Evolutionary conservation across 2,113 vertebrate species (phyloP), one percentile per base, ranked within the genome.

Genomic region (Ictalurus punctatus): DNA sequence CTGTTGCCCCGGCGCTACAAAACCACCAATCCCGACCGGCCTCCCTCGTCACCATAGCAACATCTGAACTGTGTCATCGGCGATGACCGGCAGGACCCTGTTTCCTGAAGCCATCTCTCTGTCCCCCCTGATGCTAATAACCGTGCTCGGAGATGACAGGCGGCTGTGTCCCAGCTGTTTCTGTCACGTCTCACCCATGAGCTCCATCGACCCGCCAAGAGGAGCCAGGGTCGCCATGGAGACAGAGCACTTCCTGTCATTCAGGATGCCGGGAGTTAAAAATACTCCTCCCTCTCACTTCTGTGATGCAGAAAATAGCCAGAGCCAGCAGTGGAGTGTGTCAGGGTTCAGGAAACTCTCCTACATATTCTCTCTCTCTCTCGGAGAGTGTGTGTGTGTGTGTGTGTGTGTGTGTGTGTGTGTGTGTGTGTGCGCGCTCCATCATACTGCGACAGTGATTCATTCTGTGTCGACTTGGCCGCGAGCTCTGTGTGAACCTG

Each of bases 201-300:
- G 87, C 58, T 37, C 13, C 23, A 86, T 83, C 61, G 73, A 81
- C 40, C 52, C 58, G 83, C 54, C 65, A 16, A 4, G 23, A 76
- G 87, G 88, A 87, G 48, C 88, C 86, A 80, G 91, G 89, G 94
- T 95, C 94, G 91, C 94, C 92, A 96, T 95, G 93, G 94, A 92
- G 74, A 90, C 19, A 9, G 40, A 94, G 94, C 86, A 92, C 90
- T 91, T 93, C 92, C 94, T 90, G 91, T 94, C 93, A 94, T 91
- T 94, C 92, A 94, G 94, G 92, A 95, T 93, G 93, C 92, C 88
- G 0, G 87, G 85, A 83, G 93, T 93, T 95, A 95, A 96, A 96
- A 95, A 95, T 95, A 95, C 92, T 30, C 16, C 84, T 87, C 34
- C 25, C 13, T 59, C 82, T 78, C 44, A 17, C 81, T 30, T 59